A percentile compares a stretch with the other conserved stretches of the same genome.
These are phyloP conservation scores for Aspiorhynchus laticeps DNA, from an alignment of 2,113 vertebrate genomes.

Conservation along the genomic window DNA sequence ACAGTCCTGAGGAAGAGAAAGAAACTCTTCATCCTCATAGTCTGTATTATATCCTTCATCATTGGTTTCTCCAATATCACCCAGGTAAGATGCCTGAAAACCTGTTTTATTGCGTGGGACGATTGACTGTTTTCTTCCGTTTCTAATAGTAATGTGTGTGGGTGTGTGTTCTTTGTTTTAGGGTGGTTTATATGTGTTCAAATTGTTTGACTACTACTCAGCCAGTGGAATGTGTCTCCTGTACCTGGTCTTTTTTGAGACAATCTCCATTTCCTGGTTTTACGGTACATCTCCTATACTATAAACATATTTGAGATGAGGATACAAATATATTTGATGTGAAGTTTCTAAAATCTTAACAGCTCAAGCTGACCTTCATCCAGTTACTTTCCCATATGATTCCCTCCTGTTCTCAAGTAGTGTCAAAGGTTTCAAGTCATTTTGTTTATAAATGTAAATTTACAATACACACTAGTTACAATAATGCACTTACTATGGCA, in stretches of 20 bases:
- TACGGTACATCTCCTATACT: constrained; percentile 75
- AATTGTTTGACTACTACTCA: constrained; percentile 93
- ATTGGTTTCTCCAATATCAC: constrained; percentile 91
- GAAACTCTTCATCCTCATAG: constrained; percentile 85
- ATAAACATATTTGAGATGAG: background rate
- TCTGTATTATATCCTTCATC: constrained; percentile 86
- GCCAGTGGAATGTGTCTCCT: constrained; percentile 93
- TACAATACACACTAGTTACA: too few relatives aligned
- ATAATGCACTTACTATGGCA: too few relatives aligned
- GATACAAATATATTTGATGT: background rate
- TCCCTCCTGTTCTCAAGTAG: too few relatives aligned
- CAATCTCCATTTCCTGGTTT: constrained; percentile 89
- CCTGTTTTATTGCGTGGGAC: background rate
- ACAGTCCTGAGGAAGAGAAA: constrained; percentile 82
- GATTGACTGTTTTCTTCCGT: background rate
- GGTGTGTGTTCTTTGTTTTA: constrained; percentile 39
- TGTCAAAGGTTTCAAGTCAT: too few relatives aligned
- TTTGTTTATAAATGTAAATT: too few relatives aligned
- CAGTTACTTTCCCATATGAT: background rate
- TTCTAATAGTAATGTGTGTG: too few relatives aligned
- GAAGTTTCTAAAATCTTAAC: background rate
- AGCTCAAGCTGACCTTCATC: background rate
- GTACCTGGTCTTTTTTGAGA: constrained; percentile 92
- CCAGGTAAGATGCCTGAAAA: constrained; percentile 74
- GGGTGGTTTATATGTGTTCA: constrained; percentile 92